These are phyloP conservation scores for Meandrusa payeni DNA, from an alignment of 2,888 invertebrate genomes.

Conservation along the genomic window DNA sequence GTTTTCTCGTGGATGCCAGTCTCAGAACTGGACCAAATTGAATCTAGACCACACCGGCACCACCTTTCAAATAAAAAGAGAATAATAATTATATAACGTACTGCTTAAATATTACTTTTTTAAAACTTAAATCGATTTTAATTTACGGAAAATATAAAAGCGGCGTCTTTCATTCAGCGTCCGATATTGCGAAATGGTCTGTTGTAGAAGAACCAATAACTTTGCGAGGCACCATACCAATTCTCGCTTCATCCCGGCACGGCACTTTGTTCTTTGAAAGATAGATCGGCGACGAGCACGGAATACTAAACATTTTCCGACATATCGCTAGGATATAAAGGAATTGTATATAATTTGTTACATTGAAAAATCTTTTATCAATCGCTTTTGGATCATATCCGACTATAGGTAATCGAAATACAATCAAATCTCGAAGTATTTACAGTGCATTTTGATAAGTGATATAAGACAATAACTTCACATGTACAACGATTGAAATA, in stretches of 20 bases:
- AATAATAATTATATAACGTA: too few species aligned
- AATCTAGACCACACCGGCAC: too few species aligned
- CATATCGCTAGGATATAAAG: background rate
- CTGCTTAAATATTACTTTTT: too few species aligned
- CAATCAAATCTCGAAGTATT: too few species aligned
- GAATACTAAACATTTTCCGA: constrained; percentile 43
- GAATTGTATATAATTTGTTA: constrained; percentile 1
- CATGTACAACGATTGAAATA: too few species aligned
- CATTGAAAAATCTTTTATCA: background rate
- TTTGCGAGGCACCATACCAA: constrained; percentile 32
- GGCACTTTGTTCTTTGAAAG: constrained; percentile 63
- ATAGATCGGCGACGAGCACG: constrained; percentile 44
- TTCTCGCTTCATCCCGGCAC: constrained; percentile 47
- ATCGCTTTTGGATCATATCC: too few species aligned
- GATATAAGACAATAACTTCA: too few species aligned
- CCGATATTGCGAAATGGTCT: constrained; percentile 20
- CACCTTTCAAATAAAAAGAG: too few species aligned
- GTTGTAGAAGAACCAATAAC: constrained; percentile 20
- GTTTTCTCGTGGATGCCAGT: too few species aligned
- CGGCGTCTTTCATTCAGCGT: constrained; percentile 17
- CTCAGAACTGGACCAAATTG: too few species aligned
- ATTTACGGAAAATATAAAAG: constrained; percentile 8
- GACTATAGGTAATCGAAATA: too few species aligned
- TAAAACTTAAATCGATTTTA: background rate
- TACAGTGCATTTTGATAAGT: too few species aligned